Percentiles rank a stretch among this genome's conserved stretches.
These are phyloP conservation scores for Alloscopus bannaensis DNA, from an alignment of 2,888 invertebrate species.

Conservation along the genomic window DNA sequence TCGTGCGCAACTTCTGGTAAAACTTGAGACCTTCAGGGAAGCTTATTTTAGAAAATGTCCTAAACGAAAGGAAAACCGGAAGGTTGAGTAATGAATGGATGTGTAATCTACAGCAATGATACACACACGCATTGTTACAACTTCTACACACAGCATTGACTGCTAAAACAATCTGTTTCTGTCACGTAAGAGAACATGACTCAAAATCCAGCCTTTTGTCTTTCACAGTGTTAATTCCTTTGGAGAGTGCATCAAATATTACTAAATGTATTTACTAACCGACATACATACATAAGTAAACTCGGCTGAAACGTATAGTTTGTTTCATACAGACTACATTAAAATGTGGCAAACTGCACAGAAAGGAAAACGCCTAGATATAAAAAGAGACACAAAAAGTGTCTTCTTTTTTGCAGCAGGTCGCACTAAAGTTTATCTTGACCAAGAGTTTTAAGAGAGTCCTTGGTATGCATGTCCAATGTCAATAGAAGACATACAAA, in stretches of 20 bases:
- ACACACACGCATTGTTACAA: neutral
- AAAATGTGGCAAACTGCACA: conserved; percentile 8
- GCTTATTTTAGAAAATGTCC: too few relatives aligned
- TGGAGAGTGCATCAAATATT: conserved; percentile 3
- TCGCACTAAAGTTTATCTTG: neutral
- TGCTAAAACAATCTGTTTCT: conserved; percentile 2
- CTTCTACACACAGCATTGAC: conserved; percentile 9
- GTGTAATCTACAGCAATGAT: neutral
- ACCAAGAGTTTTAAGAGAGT: neutral
- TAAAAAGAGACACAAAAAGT: conserved; percentile 16
- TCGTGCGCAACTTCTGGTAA: too few relatives aligned
- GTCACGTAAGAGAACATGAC: conserved; percentile 14
- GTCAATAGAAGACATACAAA: too few relatives aligned
- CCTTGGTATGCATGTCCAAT: too few relatives aligned
- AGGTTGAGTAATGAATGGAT: conserved; percentile 4
- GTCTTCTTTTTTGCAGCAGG: neutral
- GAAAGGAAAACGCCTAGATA: conserved; percentile 40
- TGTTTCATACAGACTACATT: too few relatives aligned
- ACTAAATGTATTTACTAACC: neutral
- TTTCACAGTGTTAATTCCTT: neutral
- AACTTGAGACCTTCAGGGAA: too few relatives aligned
- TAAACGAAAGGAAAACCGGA: conserved; percentile 41
- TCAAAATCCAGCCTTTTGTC: neutral
- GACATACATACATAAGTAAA: neutral
- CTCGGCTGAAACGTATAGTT: neutral